phyloP scores from a whole-genome alignment of 2,888 invertebrate species.

The Phasia obesa region DNA sequence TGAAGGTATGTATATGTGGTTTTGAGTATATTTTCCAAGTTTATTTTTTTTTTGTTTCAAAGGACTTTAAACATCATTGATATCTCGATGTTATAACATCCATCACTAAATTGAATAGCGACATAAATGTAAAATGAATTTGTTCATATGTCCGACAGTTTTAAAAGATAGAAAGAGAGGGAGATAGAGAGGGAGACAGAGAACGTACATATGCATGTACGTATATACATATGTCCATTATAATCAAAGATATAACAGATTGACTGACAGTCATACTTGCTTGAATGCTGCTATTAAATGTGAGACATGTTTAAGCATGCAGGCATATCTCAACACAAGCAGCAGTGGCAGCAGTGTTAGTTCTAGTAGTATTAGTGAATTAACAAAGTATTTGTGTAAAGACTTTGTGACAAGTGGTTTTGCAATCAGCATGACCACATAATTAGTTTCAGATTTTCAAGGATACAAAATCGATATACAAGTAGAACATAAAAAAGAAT shows the following conservation, averaged over 20 bases:
- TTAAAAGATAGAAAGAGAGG: neutral
- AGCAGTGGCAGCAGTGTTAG: neutral
- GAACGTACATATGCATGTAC: neutral
- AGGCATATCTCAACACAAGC: conserved; percentile 1
- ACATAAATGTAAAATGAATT: conserved; percentile 44
- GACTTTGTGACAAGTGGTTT: conserved; percentile 59
- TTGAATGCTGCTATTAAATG: conserved; percentile 33
- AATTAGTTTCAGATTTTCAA: conserved; percentile 67
- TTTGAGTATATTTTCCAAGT: conserved; percentile 27
- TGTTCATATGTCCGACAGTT: neutral
- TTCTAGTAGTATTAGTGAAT: too few species aligned
- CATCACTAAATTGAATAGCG: conserved; percentile 59
- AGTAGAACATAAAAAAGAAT: conserved; percentile 3
- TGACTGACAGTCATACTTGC: conserved; percentile 53
- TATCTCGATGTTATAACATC: conserved; percentile 51
- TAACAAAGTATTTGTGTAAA: conserved; percentile 16
- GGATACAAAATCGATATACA: conserved; percentile 56
- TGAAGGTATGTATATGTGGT: neutral
- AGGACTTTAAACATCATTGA: conserved; percentile 22
- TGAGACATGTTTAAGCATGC: conserved; percentile 18
- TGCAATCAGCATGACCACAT: conserved; percentile 67
- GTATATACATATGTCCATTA: conserved; percentile 53
- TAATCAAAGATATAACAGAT: conserved; percentile 29
- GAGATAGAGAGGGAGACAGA: neutral
- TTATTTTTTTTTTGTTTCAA: conserved; percentile 11